A percentile compares a stretch with the other conserved stretches of the same genome.
Conservation (phyloP, 2,888 invertebrate genomes). For the Bibio marci region DNA sequence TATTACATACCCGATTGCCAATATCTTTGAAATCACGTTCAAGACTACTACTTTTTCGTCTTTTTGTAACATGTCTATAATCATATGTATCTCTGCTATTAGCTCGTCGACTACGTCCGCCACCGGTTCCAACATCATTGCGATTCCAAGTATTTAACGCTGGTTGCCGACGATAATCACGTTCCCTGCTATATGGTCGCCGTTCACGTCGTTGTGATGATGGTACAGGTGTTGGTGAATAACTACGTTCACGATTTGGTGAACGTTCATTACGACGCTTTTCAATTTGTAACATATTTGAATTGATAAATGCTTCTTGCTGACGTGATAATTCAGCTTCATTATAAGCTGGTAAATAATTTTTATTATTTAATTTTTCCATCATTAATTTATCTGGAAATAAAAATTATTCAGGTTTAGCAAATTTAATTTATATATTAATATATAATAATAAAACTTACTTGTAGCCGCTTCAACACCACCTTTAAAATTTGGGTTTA, state of each 20-base stretch:
- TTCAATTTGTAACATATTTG: slow-evolving; percentile 28
- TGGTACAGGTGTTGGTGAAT: background rate
- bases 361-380: slow-evolving; percentile 18
- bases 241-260: slow-evolving; percentile 10
- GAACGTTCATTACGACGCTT: slow-evolving; percentile 27
- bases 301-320: slow-evolving; percentile 30
- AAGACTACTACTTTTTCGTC: slow-evolving; percentile 19
- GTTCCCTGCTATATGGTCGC: slow-evolving; percentile 1
- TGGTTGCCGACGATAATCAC: slow-evolving; percentile 7
- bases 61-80: slow-evolving; percentile 13
- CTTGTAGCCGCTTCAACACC: slow-evolving; percentile 29
- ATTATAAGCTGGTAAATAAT: slow-evolving; percentile 25
- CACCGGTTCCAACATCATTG: slow-evolving; percentile 5
- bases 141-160: no score
- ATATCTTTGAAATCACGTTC: slow-evolving; percentile 1
- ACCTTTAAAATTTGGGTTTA: slow-evolving; percentile 30
- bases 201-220: slow-evolving; percentile 8
- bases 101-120: slow-evolving; percentile 11
- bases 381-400: slow-evolving; percentile 23
- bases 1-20: background rate
- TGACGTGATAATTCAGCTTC: slow-evolving; percentile 27
- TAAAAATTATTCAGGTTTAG: no score
- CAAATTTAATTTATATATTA: background rate
- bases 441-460: slow-evolving; percentile 4
- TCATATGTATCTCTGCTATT: slow-evolving; percentile 14